These are phyloP conservation scores for Incurvaria masculella DNA, from an alignment of 2,888 invertebrate genomes.

Conservation along the genomic window DNA sequence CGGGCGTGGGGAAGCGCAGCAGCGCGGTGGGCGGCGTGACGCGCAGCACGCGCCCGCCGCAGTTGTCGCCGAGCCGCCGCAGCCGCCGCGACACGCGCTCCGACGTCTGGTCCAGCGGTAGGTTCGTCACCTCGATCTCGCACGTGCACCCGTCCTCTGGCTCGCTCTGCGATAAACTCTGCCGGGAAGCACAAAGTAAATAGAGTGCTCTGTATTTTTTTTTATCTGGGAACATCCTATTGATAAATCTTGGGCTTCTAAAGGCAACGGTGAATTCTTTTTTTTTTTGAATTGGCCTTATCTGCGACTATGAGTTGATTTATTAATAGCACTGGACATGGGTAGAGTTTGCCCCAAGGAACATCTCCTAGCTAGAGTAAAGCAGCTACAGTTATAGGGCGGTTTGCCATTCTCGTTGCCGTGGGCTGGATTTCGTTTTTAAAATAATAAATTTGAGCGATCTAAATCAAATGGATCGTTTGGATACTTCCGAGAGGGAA, in stretches of 20 bases:
- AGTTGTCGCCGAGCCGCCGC: slow-evolving; percentile 71
- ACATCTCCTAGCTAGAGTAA: too few relatives aligned
- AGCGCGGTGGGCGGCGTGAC: slow-evolving; percentile 63
- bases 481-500: too few relatives aligned
- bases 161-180: slow-evolving; percentile 6
- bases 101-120: slow-evolving; percentile 60
- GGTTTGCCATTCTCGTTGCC: too few relatives aligned
- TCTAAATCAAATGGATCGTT: too few relatives aligned
- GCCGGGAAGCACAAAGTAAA: too few relatives aligned
- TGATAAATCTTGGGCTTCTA: neutral
- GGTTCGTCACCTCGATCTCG: slow-evolving; percentile 66
- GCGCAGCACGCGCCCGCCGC: slow-evolving; percentile 71
- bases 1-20: slow-evolving; percentile 66
- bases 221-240: neutral
- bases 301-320: slow-evolving; percentile 16
- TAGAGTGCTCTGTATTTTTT: neutral
- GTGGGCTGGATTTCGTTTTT: too few relatives aligned
- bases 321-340: too few relatives aligned
- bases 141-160: slow-evolving; percentile 34
- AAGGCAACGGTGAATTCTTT: neutral
- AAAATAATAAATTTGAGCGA: too few relatives aligned
- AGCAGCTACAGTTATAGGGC: too few relatives aligned
- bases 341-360: too few relatives aligned
- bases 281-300: slow-evolving; percentile 33
- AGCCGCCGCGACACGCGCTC: slow-evolving; percentile 60